Evolutionary conservation across 35 echinoderm and acorn worm species (phyloP).

Genomic region (Apostichopus parvimensis): DNA sequence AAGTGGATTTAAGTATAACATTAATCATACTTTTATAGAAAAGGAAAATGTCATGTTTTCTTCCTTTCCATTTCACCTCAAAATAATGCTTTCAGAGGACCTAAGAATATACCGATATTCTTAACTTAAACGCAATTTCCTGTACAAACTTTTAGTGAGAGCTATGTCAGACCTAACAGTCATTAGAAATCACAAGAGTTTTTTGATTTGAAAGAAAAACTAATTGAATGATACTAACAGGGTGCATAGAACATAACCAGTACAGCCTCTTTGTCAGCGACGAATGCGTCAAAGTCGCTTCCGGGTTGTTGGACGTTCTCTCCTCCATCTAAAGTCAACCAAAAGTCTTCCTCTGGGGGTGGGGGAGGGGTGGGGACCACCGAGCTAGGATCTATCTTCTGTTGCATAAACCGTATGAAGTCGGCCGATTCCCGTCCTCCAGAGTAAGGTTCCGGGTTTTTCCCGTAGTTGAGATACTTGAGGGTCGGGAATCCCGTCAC

Average conservation of each 20-base stretch:
- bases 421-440: conserved; percentile 57
- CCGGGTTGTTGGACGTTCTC: conserved; percentile 88
- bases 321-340: conserved; percentile 79
- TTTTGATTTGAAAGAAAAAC: no score
- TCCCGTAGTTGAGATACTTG: conserved; percentile 94
- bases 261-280: conserved; percentile 59
- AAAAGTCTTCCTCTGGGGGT: conserved; percentile 80
- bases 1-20: no score
- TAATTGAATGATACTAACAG: conserved; percentile 69
- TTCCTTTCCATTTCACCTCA: no score
- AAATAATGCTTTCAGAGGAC: no score
- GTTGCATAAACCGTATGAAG: conserved; percentile 82
- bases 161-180: no score
- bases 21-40: no score
- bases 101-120: no score
- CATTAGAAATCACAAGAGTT: no score
- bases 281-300: conserved; percentile 62
- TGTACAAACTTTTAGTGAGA: no score
- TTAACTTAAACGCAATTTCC: no score
- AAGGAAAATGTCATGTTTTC: no score
- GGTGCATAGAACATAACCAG: conserved; percentile 99
- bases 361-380: conserved; percentile 55
- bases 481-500: conserved; percentile 87
- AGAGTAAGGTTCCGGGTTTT: conserved; percentile 66
- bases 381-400: conserved; percentile 60